Base-by-base conservation (phyloP, 2,888 invertebrate genomes). In the Drosophila diplacantha region DNA sequence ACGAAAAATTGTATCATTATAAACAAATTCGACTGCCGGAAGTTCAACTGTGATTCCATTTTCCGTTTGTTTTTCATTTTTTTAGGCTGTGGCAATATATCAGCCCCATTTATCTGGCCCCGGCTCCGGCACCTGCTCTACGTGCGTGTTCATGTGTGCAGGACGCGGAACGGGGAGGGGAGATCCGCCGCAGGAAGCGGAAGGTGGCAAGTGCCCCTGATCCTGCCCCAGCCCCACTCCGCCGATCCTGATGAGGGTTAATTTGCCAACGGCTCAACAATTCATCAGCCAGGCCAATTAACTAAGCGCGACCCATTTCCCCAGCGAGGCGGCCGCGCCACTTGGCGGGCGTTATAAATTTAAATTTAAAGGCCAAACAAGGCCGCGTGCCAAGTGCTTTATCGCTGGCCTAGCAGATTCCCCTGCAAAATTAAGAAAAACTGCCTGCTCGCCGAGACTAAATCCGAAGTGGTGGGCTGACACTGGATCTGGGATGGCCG, bases 321-420 rank as follows among this genome's bases (percentile, higher is more conserved):
- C 59, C 57, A 35, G 47, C 18, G 39, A 39, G 24, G 38, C 60
- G 26, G 46, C 14, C 35, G 7, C 38, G 47, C 32, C 49, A 41
- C 56, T 67, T 46, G 54, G 63, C n/a, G 62, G 46, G 22, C 39
- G 83, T 63, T 74, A 79, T 83, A 84, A 79, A 79, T 84, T 79
- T 63, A 83, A 83, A 77, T 79, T 79, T 81, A 74, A 74, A 84
- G 83, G 72, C 81, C 72, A 77, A 81, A 72, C 83, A 79, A 72
- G 67, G 57, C 41, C 32, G 26, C 22, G 31, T 53, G 62, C 62
- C 31, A 46, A 53, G 55, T 63, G 55, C 59, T 83, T 84, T 84
- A 84, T 78, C 78, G 63, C 53, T 24, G 32, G 46, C 26, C 60
- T 50, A 52, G 69, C 84, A 78, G 83, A 63, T 71, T 59, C 60